Conservation (phyloP, 1,140 invertebrate genomes). For the Ceratina australensis region DNA sequence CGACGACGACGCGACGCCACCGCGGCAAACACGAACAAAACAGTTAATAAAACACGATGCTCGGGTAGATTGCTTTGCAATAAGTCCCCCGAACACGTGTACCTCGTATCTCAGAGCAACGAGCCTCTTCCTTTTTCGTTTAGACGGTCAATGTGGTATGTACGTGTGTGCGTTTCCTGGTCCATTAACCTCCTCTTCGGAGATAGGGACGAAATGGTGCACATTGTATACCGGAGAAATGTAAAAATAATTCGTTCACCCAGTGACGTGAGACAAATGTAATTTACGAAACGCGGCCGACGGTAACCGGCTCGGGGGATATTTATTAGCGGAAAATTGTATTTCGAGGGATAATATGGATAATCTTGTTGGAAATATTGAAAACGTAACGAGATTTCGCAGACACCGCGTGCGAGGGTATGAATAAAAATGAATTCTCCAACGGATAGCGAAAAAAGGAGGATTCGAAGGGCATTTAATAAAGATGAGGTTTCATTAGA, state of each 20-base stretch:
- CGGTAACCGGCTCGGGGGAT: neutral
- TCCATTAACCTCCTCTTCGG: neutral
- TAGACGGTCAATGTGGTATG: conserved; percentile 2
- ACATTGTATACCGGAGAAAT: neutral
- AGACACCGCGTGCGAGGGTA: neutral
- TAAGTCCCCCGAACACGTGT: conserved; percentile 20
- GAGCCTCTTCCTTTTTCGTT: conserved; percentile 9
- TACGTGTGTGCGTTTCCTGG: neutral
- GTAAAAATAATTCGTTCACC: conserved; percentile 17
- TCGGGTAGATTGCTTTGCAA: conserved; percentile 14
- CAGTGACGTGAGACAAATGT: neutral
- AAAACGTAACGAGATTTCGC: conserved; percentile 19
- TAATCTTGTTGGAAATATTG: conserved; percentile 13
- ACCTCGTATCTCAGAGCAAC: conserved; percentile 3
- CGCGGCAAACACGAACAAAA: conserved; percentile 4
- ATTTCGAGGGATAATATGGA: neutral
- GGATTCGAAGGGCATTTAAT: conserved; percentile 31
- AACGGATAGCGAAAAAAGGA: neutral
- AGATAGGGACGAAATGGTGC: neutral
- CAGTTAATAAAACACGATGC: conserved; percentile 36
- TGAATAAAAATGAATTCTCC: conserved; percentile 27
- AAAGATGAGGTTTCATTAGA: conserved; percentile 26
- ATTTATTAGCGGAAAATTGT: neutral
- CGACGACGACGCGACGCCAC: neutral
- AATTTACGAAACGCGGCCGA: neutral